Conservation (phyloP, 2,797 vertebrate genomes). For the Artibeus jamaicensis region DNA sequence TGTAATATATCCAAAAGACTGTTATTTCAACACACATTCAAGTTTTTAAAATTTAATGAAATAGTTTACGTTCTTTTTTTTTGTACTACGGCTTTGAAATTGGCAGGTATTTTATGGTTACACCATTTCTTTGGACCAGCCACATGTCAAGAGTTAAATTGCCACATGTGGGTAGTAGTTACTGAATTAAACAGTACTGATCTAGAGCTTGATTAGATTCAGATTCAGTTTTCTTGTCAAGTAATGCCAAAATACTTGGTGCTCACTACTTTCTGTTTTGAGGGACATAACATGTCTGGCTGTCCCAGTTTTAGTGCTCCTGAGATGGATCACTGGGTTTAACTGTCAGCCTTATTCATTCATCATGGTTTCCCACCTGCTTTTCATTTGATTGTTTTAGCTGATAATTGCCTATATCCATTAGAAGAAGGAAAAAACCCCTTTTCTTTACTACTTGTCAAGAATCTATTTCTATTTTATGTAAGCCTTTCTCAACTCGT, state of each 20-base stretch:
- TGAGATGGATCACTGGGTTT: background rate
- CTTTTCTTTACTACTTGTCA: background rate
- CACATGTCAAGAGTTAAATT: background rate
- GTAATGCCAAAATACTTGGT: background rate
- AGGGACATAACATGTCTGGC: background rate
- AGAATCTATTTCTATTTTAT: slow-evolving; percentile 18
- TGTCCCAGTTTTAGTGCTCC: background rate
- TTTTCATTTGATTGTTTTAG: background rate
- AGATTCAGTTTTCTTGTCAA: background rate
- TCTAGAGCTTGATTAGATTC: background rate
- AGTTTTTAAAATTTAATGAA: background rate
- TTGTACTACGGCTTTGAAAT: background rate
- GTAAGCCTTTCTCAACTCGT: background rate
- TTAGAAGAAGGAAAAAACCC: background rate
- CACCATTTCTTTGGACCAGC: background rate
- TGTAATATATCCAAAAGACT: background rate
- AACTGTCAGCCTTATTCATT: background rate
- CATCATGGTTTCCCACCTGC: background rate
- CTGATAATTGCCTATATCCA: background rate
- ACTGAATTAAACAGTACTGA: background rate
- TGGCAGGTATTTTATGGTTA: background rate
- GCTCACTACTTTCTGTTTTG: background rate
- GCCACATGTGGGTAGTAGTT: background rate
- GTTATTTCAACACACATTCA: background rate
- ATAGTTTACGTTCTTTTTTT: background rate